These are phyloP conservation scores for Aspidiotus rigidus DNA, from an alignment of 2,888 invertebrate species.

Conservation along the genomic window DNA sequence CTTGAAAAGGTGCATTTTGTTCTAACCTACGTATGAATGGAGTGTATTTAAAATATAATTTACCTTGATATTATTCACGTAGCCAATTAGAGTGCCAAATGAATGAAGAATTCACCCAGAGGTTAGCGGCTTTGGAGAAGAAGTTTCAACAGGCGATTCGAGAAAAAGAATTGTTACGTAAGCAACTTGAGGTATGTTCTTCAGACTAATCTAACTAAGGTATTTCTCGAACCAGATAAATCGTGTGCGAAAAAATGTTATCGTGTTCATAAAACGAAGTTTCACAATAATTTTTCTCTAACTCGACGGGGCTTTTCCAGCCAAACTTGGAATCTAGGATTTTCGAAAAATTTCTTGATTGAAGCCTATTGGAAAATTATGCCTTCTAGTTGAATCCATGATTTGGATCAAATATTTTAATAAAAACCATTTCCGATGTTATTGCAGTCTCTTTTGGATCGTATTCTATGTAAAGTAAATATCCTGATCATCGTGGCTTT, in stretches of 20 bases:
- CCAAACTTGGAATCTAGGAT: not conserved
- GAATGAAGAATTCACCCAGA: conserved; percentile 79
- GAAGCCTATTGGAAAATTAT: no score
- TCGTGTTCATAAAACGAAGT: no score
- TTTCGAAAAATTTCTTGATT: not conserved
- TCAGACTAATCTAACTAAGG: not conserved
- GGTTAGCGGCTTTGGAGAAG: conserved; percentile 77
- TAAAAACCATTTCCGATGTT: no score
- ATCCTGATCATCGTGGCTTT: no score
- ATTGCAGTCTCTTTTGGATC: no score
- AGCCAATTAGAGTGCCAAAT: conserved; percentile 49
- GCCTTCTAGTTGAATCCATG: no score
- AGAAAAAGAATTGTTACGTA: conserved; percentile 69
- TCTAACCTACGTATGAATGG: not conserved
- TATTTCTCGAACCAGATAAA: not conserved
- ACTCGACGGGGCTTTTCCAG: not conserved
- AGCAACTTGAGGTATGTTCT: conserved; percentile 49
- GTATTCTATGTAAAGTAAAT: no score
- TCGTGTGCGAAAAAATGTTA: no score
- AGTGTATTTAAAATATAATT: not conserved
- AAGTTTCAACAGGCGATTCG: conserved; percentile 80
- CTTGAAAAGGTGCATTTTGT: conserved; percentile 44
- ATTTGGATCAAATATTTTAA: no score
- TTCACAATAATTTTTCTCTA: not conserved
- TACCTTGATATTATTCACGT: conserved; percentile 8